Base-by-base conservation (phyloP, 2,113 vertebrate genomes). In the Eretmochelys imbricata region DNA sequence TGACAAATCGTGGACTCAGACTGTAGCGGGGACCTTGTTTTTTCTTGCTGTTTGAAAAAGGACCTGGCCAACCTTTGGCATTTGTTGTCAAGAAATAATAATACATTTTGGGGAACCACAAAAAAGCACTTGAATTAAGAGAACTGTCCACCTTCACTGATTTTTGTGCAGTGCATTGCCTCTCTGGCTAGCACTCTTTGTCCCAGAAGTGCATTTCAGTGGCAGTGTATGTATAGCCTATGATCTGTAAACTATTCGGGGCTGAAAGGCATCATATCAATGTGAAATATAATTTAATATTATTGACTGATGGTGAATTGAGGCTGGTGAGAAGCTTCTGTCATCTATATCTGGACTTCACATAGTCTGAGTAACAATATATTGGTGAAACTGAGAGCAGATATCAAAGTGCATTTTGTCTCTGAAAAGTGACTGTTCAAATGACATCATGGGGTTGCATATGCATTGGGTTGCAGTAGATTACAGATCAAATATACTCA, bases 41-140 rank as follows among this genome's bases (percentile, higher is more conserved):
- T 80, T 80, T 80, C 31, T 25, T 65, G 90, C 88, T 85, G 6
- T 10, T 75, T 84, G 82, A 55, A 69, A 31, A n/a, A 53, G 2
- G 5, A 82, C 20, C 22, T 87, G 29, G 1, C 5, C 62, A 84
- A 92, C 53, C 0, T 7, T 50, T 38, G 62, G 4, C 12, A 84
- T 78, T 92, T 90, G 10, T 65, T 48, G 53, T 48, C 3, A 46
- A 89, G 86, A 80, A 53, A 2, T 0, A 1, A 0, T 0, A 1
- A 11, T 54, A n/a, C 62, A 65, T 46, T 54, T 81, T 1, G 16
- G 62, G 14, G 62, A n/a, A 65, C 14, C 62, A 57, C n/a, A 65
- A 80, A 90, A 17, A 2, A 72, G 4, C 9, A 75, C 29, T 65
- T 85, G n/a, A 72, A 5, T 51, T 55, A 76, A 76, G 16, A 85